phyloP scores from a whole-genome alignment of 2,888 invertebrate species.

The Heliothis peltigera region DNA sequence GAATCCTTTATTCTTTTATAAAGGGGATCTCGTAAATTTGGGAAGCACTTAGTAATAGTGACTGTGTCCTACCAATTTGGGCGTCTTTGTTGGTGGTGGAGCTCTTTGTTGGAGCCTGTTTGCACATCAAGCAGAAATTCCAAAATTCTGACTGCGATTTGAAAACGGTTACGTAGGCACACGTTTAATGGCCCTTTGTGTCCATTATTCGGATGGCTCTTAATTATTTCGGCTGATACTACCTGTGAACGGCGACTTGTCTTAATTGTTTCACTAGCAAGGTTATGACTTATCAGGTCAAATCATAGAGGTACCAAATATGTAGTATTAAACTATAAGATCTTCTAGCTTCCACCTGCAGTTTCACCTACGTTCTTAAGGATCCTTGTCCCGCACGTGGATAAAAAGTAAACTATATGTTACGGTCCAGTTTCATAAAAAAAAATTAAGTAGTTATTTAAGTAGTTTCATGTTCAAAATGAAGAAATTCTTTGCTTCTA shows the following conservation, averaged over 20 bases:
- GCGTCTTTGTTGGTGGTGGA: background rate
- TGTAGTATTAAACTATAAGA: no score
- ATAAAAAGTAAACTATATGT: no score
- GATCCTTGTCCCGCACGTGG: no score
- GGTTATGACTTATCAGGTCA: background rate
- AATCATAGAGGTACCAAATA: no score
- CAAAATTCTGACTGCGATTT: background rate
- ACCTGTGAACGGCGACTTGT: background rate
- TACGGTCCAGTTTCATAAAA: no score
- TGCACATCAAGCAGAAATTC: background rate
- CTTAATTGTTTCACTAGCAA: background rate
- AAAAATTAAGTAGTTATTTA: no score
- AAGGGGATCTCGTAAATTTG: background rate
- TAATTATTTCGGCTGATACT: background rate
- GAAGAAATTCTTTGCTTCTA: no score
- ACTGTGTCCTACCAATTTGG: constrained; percentile 1
- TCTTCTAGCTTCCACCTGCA: no score
- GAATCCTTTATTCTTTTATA: constrained; percentile 20
- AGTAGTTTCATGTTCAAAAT: no score
- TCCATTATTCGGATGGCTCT: background rate
- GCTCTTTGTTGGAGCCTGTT: constrained; percentile 1
- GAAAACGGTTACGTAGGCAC: background rate
- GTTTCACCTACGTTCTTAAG: no score
- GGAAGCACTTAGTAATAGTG: constrained; percentile 1
- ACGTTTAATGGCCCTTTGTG: background rate